Conservation (phyloP, 2,113 vertebrate species). For the Phaethornis superciliosus region DNA sequence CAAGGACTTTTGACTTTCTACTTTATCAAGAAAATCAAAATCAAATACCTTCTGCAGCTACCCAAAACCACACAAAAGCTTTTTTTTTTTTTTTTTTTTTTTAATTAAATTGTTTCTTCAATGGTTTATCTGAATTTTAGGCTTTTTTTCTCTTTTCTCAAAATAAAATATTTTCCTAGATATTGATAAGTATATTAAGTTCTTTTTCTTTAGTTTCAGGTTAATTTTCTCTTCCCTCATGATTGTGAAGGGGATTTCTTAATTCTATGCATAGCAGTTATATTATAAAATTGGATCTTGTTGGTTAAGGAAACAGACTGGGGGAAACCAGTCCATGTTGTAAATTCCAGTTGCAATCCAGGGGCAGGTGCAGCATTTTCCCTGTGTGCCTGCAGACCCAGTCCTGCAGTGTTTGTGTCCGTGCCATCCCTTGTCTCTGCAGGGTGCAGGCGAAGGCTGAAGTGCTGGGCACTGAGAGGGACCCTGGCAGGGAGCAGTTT, state of each 20-base stretch:
- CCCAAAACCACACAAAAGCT: neutral
- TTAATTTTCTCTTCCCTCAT: neutral
- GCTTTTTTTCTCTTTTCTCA: neutral
- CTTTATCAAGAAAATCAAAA: neutral
- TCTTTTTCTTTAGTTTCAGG: neutral
- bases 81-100: neutral
- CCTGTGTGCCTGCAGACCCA: neutral
- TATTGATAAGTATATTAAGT: neutral
- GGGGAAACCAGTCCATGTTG: neutral
- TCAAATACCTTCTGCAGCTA: neutral
- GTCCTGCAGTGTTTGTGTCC: neutral
- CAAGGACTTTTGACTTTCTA: neutral
- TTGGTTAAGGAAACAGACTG: neutral
- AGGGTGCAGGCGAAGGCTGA: neutral
- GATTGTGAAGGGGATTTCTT: neutral
- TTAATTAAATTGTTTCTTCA: neutral
- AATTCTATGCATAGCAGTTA: rapidly evolving
- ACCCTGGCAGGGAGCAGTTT: neutral
- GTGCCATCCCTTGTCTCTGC: neutral
- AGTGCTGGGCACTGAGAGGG: neutral
- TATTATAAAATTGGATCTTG: neutral
- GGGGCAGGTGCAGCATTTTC: neutral
- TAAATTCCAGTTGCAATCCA: neutral
- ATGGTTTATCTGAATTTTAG: neutral
- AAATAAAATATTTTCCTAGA: neutral